Base-by-base conservation (phyloP, 2,113 vertebrate genomes). In the Pelmatolapia mariae region DNA sequence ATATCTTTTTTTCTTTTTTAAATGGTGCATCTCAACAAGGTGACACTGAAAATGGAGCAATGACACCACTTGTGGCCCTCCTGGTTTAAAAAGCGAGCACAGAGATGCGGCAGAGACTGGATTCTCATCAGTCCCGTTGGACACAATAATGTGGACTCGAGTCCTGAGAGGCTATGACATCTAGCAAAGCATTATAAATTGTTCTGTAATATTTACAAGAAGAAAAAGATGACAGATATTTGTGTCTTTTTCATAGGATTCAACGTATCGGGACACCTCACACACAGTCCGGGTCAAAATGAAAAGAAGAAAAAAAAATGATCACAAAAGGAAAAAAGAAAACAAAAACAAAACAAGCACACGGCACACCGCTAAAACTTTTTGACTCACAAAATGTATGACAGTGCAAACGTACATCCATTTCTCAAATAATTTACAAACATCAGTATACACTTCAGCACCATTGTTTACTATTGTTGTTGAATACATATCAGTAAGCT, bases 401-500 rank as follows among this genome's bases (percentile, higher is more conserved):
- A 96, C 86, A 95, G 83, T 94, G 93, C 89, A 96, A 96, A 96
- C 81, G 36, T 94, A 95, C 94, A 96, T 95, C 93, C 95, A 95
- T 89, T 91, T 96, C 91, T 96, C 91, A 91, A 91, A 95, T 95
- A 93, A 95, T 95, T 94, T 96, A 97, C 96, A 97, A 95, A 96
- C 93, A 94, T 96, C 93, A 94, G 94, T 95, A 92, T 95, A 95
- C 94, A 96, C 89, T 90, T 97, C 93, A 97, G 97, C 97, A 97
- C 97, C 97, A 96, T 96, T 92, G 91, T 96, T 95, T 92, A 94
- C 94, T 96, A 96, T 96, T 95, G 89, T 96, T 92, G 89, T 95
- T 91, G 92, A 95, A 95, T 96, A 96, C 93, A 95, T 95, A 89
- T 91, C 90, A 91, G 88, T 93, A 88, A 94, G 92, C 88, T 92